Base-by-base conservation (phyloP, 2,888 invertebrate genomes). In the Athalia cordata region DNA sequence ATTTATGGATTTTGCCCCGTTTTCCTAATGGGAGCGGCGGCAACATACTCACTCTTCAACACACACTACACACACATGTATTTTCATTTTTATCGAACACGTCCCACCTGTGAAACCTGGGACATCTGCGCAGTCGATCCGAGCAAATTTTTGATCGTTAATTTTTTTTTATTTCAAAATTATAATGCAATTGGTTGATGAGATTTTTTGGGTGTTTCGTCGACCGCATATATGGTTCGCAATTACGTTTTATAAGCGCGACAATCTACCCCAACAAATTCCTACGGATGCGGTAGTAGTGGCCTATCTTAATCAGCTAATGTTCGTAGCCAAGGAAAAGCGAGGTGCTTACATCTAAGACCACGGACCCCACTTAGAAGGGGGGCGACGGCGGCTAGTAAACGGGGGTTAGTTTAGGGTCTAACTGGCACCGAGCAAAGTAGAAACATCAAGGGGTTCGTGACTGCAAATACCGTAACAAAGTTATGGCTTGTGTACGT, bases 381-480 rank as follows among this genome's bases (percentile, higher is more conserved):
- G 72, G 72, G 72, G 13, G 62, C 62, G 8, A 15, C 11, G 55
- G 55, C n/a, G n/a, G 55, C 11, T 70, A 70, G 70, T 70, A 62
- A 62, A 75, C 62, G 74, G 74, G 75, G 75, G 61, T 75, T 75
- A n/a, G 81, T 81, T 82, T 81, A 79, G 81, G 83, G 82, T 81
- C 80, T 80, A 80, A 79, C 80, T 79, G 81, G 82, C 64, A 81
- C 79, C 78, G 80, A 85, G 83, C 82, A 81, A 84, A 84, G 85
- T 83, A 84, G 62, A 47, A 61, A 85, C 85, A 84, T 84, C 84
- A 83, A 81, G 82, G 84, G 83, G 82, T 84, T 84, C 82, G 81
- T 83, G 85, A 83, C 85, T 82, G 83, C 84, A 86, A 87, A 87
- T 85, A 85, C 84, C 83, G 84, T 86, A 86, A 86, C 85, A 84